A percentile compares a stretch with the other conserved stretches of the same genome.
phyloP scores from a whole-genome alignment of 2,888 invertebrate genomes.

The Anodontia alba region DNA sequence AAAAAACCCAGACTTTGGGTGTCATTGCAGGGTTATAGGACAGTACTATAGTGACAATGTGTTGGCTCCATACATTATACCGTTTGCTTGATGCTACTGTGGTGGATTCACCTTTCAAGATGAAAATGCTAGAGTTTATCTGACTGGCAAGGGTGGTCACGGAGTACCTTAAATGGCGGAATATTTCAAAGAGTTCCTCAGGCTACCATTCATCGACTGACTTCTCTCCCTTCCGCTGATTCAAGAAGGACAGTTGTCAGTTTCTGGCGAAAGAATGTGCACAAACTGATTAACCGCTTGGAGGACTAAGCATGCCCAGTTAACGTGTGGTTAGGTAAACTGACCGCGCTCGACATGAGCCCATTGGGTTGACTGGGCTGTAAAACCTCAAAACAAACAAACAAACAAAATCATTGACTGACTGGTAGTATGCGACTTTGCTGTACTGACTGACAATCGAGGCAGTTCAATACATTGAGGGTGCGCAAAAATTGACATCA shows the following conservation, averaged over 20 bases:
- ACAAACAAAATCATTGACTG: neutral
- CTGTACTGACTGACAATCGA: neutral
- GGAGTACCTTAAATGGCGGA: neutral
- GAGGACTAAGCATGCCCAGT: no score
- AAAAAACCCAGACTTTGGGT: slow-evolving; percentile 1
- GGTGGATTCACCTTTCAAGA: neutral
- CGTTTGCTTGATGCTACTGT: neutral
- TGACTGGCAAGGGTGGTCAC: neutral
- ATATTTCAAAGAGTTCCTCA: neutral
- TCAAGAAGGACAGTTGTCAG: no score
- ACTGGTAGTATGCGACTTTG: neutral
- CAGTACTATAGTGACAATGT: neutral
- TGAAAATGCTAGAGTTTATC: neutral
- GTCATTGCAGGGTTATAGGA: neutral
- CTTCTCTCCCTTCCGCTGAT: no score
- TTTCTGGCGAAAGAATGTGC: no score
- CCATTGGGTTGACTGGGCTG: no score
- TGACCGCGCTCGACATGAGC: no score
- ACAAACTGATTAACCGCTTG: no score
- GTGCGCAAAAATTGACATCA: neutral
- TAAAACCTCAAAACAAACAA: no score
- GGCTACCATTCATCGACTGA: no score
- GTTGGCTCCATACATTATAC: neutral
- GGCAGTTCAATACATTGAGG: neutral
- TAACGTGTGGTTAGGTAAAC: no score